Conservation (phyloP, 2,113 vertebrate genomes). For the Ochotona princeps region DNA sequence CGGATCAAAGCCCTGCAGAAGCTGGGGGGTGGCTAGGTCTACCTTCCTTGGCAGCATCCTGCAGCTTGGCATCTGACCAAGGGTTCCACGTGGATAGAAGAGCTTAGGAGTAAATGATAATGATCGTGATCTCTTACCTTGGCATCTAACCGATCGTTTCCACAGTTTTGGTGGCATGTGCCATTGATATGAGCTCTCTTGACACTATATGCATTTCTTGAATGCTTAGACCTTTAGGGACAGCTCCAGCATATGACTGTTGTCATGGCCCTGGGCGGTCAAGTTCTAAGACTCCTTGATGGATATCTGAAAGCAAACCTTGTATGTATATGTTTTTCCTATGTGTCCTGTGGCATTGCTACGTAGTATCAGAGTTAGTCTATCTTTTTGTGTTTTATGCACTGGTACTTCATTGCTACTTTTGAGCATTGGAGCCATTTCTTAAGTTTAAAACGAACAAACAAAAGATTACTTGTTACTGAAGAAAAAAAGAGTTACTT, state of each 20-base stretch:
- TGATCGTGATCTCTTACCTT: background rate
- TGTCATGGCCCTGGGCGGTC: background rate
- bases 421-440: background rate
- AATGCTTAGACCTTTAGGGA: background rate
- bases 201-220: background rate
- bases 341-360: background rate
- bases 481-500: background rate
- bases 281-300: background rate
- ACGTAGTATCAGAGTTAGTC: background rate
- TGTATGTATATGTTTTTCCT: background rate
- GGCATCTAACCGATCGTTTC: background rate
- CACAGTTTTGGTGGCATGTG: background rate
- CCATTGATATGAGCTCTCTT: background rate
- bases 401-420: too few relatives aligned
- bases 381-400: background rate
- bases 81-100: fast-evolving
- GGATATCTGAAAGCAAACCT: background rate
- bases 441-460: too few relatives aligned
- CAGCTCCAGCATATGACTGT: background rate
- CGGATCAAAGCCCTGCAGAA: background rate
- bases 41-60: background rate
- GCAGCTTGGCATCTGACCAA: background rate
- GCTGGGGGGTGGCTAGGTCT: background rate
- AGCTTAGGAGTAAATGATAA: background rate
- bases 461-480: too few relatives aligned